Conservation (phyloP, 2,113 vertebrate genomes). For the Atherinomorus stipes region DNA sequence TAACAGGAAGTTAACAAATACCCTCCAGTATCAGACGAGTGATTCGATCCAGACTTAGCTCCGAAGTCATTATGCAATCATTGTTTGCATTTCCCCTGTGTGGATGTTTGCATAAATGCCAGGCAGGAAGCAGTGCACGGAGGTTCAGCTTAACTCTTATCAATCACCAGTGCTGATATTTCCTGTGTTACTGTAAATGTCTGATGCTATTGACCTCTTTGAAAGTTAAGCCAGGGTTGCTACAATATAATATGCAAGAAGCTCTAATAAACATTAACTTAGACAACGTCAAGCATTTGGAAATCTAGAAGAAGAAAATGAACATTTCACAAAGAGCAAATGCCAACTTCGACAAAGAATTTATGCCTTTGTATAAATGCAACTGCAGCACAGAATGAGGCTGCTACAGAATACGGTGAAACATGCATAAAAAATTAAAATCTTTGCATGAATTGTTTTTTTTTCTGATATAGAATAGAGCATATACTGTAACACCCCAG, state of each 20-base stretch:
- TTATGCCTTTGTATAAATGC: no score
- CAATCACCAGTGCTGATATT: neutral
- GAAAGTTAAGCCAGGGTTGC: neutral
- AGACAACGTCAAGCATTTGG: no score
- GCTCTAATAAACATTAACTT: no score
- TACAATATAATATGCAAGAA: neutral
- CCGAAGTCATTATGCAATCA: slow-evolving; percentile 18
- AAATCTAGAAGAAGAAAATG: no score
- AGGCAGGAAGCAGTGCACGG: neutral
- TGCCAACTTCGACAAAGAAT: no score
- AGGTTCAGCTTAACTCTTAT: neutral
- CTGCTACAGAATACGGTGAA: no score
- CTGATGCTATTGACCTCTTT: neutral
- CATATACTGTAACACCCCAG: no score
- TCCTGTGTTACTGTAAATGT: neutral
- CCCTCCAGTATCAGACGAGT: slow-evolving; percentile 19
- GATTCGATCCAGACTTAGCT: slow-evolving; percentile 1
- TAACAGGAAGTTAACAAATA: slow-evolving; percentile 26
- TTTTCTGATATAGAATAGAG: no score
- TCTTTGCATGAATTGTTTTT: no score
- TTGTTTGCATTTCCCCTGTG: neutral
- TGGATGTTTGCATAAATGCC: neutral
- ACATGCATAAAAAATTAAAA: no score
- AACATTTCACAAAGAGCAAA: no score
- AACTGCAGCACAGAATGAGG: no score